Percentiles rank a stretch among this genome's conserved stretches.
phyloP scores from a whole-genome alignment of 2,797 vertebrate genomes.

The Enteromius paludinosus region DNA sequence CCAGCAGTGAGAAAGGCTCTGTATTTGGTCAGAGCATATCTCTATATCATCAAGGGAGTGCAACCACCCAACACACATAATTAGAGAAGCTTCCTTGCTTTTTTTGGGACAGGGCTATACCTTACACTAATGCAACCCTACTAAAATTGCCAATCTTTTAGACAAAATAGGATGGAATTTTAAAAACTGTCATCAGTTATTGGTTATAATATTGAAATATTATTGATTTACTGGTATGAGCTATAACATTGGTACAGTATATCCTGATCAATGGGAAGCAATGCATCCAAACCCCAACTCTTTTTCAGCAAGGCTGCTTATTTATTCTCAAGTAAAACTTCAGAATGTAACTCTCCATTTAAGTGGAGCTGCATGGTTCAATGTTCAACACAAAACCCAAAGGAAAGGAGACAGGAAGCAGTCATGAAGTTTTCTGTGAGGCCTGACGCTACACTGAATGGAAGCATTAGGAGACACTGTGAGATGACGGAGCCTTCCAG shows the following conservation, averaged over 20 bases:
- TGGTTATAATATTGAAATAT: background rate
- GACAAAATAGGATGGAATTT: background rate
- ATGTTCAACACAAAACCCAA: constrained; percentile 26
- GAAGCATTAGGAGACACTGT: constrained; percentile 7
- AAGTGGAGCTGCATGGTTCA: background rate
- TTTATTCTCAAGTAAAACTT: background rate
- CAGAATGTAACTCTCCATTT: constrained; percentile 8
- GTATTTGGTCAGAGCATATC: constrained; percentile 36
- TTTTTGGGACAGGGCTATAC: constrained; percentile 12
- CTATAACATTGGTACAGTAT: background rate
- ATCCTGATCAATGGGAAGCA: background rate
- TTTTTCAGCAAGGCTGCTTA: background rate
- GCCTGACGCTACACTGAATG: constrained; percentile 16
- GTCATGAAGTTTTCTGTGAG: background rate
- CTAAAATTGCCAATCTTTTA: background rate
- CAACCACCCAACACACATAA: background rate
- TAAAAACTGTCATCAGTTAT: background rate
- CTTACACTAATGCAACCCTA: constrained; percentile 10
- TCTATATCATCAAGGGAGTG: constrained; percentile 18
- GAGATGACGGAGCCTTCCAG: constrained; percentile 10
- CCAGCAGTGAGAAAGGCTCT: constrained; percentile 25
- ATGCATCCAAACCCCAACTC: background rate
- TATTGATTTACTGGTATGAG: background rate
- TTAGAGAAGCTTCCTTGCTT: background rate
- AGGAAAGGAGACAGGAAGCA: background rate